Percentiles rank a stretch among this genome's conserved stretches.
Evolutionary conservation across 2,888 invertebrate genomes (phyloP).

Genomic region (Chironomus tentans): DNA sequence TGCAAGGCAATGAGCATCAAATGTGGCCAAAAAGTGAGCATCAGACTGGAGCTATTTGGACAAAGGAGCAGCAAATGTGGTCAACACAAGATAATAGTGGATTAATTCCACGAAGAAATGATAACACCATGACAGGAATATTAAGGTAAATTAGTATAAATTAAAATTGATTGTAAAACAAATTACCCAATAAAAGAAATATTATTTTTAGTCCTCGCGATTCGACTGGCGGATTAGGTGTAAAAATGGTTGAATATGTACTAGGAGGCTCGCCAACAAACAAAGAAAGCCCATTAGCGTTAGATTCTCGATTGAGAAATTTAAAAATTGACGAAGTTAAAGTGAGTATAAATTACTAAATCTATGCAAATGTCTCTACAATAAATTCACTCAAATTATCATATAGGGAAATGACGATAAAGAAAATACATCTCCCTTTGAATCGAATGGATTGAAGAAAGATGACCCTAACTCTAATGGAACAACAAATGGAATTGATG

Average conservation of each 20-base stretch:
- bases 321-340: conserved; percentile 52
- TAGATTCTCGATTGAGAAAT: conserved; percentile 57
- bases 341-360: conserved; percentile 32
- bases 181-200: neutral
- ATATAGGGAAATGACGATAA: conserved; percentile 44
- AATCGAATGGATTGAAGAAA: conserved; percentile 44
- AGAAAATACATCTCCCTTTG: conserved; percentile 48
- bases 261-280: conserved; percentile 83
- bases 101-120: conserved; percentile 65
- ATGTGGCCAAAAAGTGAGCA: conserved; percentile 52
- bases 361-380: neutral
- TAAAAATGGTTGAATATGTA: conserved; percentile 98
- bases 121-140: conserved; percentile 44
- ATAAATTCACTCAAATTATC: neutral
- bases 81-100: conserved; percentile 78
- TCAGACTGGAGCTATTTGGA: neutral
- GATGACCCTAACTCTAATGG: conserved; percentile 49
- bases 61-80: conserved; percentile 74
- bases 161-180: neutral
- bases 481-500: conserved; percentile 64
- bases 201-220: conserved; percentile 66
- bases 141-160: conserved; percentile 35
- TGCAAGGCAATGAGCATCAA: conserved; percentile 48
- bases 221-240: conserved; percentile 82
- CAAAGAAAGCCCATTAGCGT: conserved; percentile 51